Base-by-base conservation (phyloP, 1,140 invertebrate genomes). In the Drosophila sulfurigaster region DNA sequence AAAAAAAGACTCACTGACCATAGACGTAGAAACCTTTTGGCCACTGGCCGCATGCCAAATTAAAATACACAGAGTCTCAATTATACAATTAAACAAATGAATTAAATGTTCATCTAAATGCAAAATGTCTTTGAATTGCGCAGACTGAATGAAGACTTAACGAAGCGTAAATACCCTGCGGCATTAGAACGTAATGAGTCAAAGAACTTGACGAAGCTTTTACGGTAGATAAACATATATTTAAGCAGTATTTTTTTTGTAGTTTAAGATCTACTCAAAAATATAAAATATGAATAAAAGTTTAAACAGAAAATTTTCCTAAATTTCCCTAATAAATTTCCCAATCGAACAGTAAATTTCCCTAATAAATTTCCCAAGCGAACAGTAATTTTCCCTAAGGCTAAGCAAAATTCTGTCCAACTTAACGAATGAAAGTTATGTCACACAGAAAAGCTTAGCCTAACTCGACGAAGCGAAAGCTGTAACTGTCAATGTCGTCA, bases 11-110 rank as follows among this genome's bases (percentile, higher is more conserved):
- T 15, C 30, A 57, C 45, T 15, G 38, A 38, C 52, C 41, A 65
- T 32, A 65, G 25, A 46, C 41, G 3, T 13, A 74, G 20, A 46
- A 63, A 35, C 49, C 46, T 71, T 73, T 74, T 28, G 16, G 52
- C 13, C 7, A 46, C 48, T 82, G 82, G 76, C 72, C 75, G 41
- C 32, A 16, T 8, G 70, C 70, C 73, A 70, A 79, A 63, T 74
- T 30, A 1, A 72, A 66, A 79, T 43, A 38, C 32, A 30, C 60
- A 81, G 62, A 71, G 70, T 63, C 66, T 87, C 56, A 72, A 76
- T 72, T 76, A 58, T 58, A 51, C 54, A 87, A 75, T 73, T 25
- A 74, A 51, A n/a, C 49, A 48, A 68, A 32, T 54, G 13, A 52
- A 48, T 74, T 74, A 48, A 74, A 74, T 54, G 48, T 52, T 49